A percentile compares a stretch with the other conserved stretches of the same genome.
These are phyloP conservation scores for Asarcornis scutulata DNA, from an alignment of 2,113 vertebrate genomes.

Conservation along the genomic window DNA sequence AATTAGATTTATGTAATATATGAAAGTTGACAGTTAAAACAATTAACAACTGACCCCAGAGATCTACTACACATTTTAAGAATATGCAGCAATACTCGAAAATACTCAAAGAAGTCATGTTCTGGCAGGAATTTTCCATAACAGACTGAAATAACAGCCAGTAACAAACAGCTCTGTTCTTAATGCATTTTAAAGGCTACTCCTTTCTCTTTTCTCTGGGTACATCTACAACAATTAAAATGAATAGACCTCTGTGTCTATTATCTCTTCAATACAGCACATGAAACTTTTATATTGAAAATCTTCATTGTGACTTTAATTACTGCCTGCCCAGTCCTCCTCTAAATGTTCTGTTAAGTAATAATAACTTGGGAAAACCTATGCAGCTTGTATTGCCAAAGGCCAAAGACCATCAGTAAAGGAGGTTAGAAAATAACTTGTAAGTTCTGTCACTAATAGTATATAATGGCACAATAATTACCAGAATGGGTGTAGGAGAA, in stretches of 20 bases:
- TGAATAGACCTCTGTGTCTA: background rate
- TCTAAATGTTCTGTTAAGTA: background rate
- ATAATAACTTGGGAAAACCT: background rate
- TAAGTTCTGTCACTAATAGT: background rate
- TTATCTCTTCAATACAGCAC: background rate
- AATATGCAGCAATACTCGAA: background rate
- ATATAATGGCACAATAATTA: background rate
- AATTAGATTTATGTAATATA: background rate
- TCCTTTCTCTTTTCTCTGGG: background rate
- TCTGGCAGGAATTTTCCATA: constrained; percentile 9
- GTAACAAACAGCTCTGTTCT: background rate
- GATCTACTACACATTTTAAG: background rate
- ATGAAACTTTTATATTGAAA: background rate
- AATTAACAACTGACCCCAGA: background rate
- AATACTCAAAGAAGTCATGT: background rate
- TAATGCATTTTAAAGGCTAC: background rate
- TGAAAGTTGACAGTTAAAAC: background rate
- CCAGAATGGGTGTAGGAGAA: background rate
- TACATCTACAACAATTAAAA: constrained; percentile 6
- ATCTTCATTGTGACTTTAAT: background rate
- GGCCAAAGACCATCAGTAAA: background rate
- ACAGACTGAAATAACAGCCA: background rate
- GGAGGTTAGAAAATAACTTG: background rate
- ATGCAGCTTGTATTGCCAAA: background rate
- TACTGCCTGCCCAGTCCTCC: background rate